These are phyloP conservation scores for Euura lappo DNA, from an alignment of 1,140 invertebrate species.

Conservation along the genomic window DNA sequence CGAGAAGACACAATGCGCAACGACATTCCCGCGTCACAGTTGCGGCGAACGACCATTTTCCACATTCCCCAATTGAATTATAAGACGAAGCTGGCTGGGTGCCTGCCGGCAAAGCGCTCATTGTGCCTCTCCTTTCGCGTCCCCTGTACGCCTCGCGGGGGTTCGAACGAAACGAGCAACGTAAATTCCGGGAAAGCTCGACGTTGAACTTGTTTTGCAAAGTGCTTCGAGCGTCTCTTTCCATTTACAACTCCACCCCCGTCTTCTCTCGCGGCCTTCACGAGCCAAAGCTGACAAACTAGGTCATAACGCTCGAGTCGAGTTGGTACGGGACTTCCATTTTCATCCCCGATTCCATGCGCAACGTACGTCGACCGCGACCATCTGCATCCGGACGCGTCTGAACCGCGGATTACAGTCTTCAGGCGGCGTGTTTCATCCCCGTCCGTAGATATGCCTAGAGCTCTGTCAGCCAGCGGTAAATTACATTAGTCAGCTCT, in stretches of 20 bases:
- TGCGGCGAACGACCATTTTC: too few relatives aligned
- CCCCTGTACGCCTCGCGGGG: background rate
- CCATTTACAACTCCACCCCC: conserved; percentile 2
- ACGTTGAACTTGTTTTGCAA: background rate
- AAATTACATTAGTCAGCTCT: background rate
- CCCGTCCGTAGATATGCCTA: background rate
- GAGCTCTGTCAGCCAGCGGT: background rate
- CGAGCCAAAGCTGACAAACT: background rate
- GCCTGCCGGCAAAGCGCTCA: background rate
- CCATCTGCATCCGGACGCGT: too few relatives aligned
- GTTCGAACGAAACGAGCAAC: background rate
- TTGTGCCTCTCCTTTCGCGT: background rate
- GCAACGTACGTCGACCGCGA: too few relatives aligned
- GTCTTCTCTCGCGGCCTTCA: background rate
- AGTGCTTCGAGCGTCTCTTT: background rate
- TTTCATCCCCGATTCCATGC: background rate
- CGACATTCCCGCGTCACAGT: too few relatives aligned
- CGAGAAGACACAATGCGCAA: too few relatives aligned
- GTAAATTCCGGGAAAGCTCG: background rate
- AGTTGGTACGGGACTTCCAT: background rate
- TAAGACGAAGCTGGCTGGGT: too few relatives aligned
- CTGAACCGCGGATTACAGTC: too few relatives aligned
- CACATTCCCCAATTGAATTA: too few relatives aligned
- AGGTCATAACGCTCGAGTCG: conserved; percentile 6
- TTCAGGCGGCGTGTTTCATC: background rate